Conservation (phyloP, 1,140 invertebrate genomes). For the Calephelis virginiensis region DNA sequence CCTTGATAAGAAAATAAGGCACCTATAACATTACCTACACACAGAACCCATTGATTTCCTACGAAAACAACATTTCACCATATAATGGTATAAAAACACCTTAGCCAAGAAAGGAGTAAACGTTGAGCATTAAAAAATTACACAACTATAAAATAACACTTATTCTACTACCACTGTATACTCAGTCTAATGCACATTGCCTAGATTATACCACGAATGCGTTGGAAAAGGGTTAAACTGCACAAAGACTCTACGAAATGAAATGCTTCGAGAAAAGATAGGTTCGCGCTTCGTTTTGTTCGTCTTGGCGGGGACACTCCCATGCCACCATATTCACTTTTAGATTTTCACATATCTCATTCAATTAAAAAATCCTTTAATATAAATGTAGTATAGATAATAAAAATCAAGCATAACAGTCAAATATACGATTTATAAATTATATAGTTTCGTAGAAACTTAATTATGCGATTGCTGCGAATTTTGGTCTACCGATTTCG, state of each 20-base stretch:
- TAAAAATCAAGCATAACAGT: too few species aligned
- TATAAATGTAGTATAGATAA: too few species aligned
- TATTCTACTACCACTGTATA: conserved; percentile 19
- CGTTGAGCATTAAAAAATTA: conserved; percentile 18
- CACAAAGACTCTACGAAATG: background rate
- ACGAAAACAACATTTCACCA: conserved; percentile 17
- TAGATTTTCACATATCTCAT: too few species aligned
- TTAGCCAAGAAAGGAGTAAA: conserved; percentile 10
- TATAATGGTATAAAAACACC: conserved; percentile 18
- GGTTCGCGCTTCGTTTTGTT: too few species aligned
- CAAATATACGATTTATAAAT: too few species aligned
- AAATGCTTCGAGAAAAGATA: too few species aligned
- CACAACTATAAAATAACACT: conserved; percentile 15
- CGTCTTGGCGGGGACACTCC: too few species aligned
- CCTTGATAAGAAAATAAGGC: conserved; percentile 60
- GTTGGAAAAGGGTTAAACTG: background rate
- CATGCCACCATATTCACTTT: too few species aligned
- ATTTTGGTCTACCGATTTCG: too few species aligned
- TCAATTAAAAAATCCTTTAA: too few species aligned
- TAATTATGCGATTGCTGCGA: too few species aligned
- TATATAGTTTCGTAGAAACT: too few species aligned
- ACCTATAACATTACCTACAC: conserved; percentile 35
- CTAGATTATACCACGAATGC: background rate
- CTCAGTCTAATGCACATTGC: conserved; percentile 30
- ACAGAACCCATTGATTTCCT: conserved; percentile 14